These are phyloP conservation scores for Neomorphus geoffroyi DNA, from an alignment of 2,797 vertebrate genomes.

Conservation along the genomic window DNA sequence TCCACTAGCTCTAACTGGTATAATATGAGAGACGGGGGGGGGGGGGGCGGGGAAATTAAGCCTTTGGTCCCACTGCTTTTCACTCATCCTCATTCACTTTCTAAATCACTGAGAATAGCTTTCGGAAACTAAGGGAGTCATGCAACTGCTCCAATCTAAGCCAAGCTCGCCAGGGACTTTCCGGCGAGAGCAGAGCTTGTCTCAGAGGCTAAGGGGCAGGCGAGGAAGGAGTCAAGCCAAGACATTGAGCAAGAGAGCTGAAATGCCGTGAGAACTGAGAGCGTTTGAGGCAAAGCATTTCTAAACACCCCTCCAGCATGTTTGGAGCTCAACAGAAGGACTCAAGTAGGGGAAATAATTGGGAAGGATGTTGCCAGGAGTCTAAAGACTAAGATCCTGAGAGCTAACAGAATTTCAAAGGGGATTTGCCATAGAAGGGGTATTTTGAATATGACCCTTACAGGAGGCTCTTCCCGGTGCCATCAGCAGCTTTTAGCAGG, in stretches of 20 bases:
- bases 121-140: neutral
- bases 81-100: neutral
- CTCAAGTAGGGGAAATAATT: neutral
- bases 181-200: neutral
- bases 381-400: neutral
- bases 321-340: neutral
- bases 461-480: neutral
- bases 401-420: neutral
- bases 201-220: neutral
- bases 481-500: neutral
- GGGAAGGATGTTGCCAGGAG: neutral
- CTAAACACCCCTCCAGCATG: neutral
- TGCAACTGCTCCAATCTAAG: neutral
- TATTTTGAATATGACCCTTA: neutral
- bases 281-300: neutral
- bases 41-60: too few species aligned
- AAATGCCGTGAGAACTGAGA: constrained; percentile 17
- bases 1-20: neutral
- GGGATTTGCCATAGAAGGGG: neutral
- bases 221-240: neutral
- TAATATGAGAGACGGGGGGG: neutral
- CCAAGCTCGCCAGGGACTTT: constrained; percentile 4
- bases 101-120: neutral
- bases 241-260: constrained; percentile 3
- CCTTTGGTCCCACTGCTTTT: neutral